Percentiles rank a stretch among this genome's conserved stretches.
Conservation (phyloP, 2,888 invertebrate species). For the Euphydryas editha region DNA sequence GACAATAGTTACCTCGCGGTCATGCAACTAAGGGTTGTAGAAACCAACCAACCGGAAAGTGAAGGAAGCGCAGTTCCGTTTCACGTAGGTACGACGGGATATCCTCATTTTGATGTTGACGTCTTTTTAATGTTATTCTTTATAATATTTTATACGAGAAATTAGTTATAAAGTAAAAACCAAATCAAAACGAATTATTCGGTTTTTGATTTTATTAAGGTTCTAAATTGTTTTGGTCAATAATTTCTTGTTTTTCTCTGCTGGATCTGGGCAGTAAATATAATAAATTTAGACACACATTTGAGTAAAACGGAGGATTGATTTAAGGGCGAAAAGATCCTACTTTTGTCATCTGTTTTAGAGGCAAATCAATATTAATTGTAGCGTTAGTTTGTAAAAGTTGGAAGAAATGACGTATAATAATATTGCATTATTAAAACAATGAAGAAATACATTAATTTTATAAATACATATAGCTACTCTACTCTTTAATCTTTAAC, state of each 20-base stretch:
- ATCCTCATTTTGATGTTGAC: conserved; percentile 29
- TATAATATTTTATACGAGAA: neutral
- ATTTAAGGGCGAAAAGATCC: too few species aligned
- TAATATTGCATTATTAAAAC: neutral
- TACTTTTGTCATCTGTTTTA: neutral
- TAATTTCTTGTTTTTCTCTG: too few species aligned
- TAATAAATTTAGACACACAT: too few species aligned
- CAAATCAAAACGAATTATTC: neutral
- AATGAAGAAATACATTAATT: neutral
- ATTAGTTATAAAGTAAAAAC: neutral
- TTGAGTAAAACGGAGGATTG: too few species aligned
- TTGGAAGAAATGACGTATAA: neutral
- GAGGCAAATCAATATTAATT: neutral
- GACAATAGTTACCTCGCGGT: conserved; percentile 58
- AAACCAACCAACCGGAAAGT: conserved; percentile 64
- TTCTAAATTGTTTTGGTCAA: too few species aligned
- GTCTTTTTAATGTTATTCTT: conserved; percentile 9
- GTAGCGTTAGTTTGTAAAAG: neutral
- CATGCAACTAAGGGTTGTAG: conserved; percentile 51
- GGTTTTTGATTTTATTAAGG: neutral
- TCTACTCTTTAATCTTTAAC: too few species aligned
- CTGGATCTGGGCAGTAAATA: too few species aligned
- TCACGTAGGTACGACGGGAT: conserved; percentile 47
- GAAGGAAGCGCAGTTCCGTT: conserved; percentile 72
- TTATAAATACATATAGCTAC: too few species aligned